Evolutionary conservation across 1,140 invertebrate species (phyloP), one percentile per base, ranked within the genome.

Genomic region (Drosophila auraria): DNA sequence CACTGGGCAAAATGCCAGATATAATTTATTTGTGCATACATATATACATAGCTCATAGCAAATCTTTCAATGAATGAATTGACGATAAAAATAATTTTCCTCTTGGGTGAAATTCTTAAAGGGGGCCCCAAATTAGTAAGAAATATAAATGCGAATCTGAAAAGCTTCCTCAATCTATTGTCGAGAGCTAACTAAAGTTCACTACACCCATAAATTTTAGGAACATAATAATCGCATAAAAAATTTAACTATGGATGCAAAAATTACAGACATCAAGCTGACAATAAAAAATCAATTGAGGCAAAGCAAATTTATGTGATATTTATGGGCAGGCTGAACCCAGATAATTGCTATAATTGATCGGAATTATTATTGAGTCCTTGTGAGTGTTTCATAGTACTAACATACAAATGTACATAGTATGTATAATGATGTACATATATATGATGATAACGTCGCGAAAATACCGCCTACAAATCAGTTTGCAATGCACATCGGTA

Each of bases 1-100:
- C 70, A 79, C 42, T 83, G 80, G 82, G 82, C 80, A 57, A 38
- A 42, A 2, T 44, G 80, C 82, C 80, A 60, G 65, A 66, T n/a
- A n/a, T n/a, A n/a, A n/a, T n/a, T n/a, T n/a, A n/a, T n/a, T n/a
- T n/a, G n/a, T n/a, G n/a, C n/a, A n/a, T 33, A 33, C 9, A 9
- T 30, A 4, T 30, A 6, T 33, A 33, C 1, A 15, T 30, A n/a
- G 36, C 20, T 33, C 47, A 51, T 51, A 25, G 5, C 27, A 63
- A 30, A 11, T 53, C 15, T 42, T 33, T 60, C 49, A 63, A 40
- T 53, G 60, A 53, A 27, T 15, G 33, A 36, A 36, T 36, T 3
- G 47, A 27, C 38, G 47, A 38, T 51, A 30, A 40, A 61, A 61
- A 61, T 49, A 62, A 62, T 50, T 33, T 62, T 25, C 60, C 56